Percentiles rank a stretch among this genome's conserved stretches.
phyloP scores from a whole-genome alignment of 2,113 vertebrate genomes.

The Geococcyx californianus region DNA sequence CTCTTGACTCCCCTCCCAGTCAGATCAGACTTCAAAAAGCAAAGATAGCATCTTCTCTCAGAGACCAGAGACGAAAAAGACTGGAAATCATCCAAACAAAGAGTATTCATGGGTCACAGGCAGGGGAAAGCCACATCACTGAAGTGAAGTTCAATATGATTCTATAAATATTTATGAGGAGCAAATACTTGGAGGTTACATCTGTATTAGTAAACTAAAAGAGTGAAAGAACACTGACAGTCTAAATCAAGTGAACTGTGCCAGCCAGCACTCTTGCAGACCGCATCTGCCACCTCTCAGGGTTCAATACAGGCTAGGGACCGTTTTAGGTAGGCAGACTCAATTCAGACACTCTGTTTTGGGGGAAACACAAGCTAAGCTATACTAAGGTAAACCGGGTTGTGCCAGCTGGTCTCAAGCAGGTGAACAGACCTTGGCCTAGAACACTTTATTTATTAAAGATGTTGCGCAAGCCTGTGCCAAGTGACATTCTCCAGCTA shows the following conservation, averaged over 20 bases:
- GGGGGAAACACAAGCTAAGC: background rate
- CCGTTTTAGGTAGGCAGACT: background rate
- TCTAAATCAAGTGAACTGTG: background rate
- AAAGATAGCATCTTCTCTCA: background rate
- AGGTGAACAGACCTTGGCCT: background rate
- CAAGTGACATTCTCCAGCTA: background rate
- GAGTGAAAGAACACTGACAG: background rate
- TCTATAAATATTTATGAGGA: background rate
- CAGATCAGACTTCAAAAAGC: background rate
- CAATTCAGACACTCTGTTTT: background rate
- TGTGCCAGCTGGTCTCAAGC: background rate
- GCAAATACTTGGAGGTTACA: background rate
- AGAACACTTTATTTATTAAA: background rate
- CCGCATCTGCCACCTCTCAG: background rate
- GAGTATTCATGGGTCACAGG: background rate
- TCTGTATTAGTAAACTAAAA: background rate
- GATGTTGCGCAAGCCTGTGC: background rate
- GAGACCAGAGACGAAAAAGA: background rate
- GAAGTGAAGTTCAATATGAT: background rate
- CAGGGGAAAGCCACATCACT: background rate
- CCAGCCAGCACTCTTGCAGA: background rate
- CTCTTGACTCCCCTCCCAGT: background rate
- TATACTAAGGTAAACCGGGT: background rate
- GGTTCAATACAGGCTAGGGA: background rate
- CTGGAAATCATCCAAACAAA: background rate